Percentiles rank a stretch among this genome's conserved stretches.
These are phyloP conservation scores for Brachyalestes nurse DNA, from an alignment of 2,797 vertebrate species.

Conservation along the genomic window DNA sequence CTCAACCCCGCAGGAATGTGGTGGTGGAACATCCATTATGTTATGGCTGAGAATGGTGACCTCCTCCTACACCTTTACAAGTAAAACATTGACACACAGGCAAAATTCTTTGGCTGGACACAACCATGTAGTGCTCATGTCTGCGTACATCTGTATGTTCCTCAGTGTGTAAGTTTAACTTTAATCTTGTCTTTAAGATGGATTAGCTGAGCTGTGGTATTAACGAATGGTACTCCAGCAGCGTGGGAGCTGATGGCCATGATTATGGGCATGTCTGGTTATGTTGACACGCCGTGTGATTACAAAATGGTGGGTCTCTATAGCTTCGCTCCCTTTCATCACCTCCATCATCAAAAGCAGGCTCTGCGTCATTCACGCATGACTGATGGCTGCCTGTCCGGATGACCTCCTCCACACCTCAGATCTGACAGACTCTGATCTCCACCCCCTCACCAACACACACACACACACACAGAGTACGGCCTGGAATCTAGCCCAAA, in stretches of 20 bases:
- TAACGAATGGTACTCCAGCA: conserved; percentile 39
- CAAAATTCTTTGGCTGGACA: not conserved
- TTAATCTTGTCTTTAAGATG: conserved; percentile 32
- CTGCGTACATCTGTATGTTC: not conserved
- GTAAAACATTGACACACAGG: not conserved
- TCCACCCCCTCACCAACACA: conserved; percentile 3
- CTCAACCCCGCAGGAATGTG: conserved; percentile 93
- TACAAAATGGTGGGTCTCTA: conserved; percentile 81
- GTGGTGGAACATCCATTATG: conserved; percentile 93
- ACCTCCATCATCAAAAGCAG: conserved; percentile 81
- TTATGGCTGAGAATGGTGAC: conserved; percentile 27
- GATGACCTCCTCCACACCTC: conserved; percentile 57
- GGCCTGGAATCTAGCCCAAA: conserved; percentile 40
- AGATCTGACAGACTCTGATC: conserved; percentile 48
- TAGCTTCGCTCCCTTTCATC: conserved; percentile 89
- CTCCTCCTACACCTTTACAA: not conserved
- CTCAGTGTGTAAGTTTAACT: not conserved
- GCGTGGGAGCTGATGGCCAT: conserved; percentile 77
- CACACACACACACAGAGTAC: conserved; percentile 26
- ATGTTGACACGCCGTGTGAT: conserved; percentile 73
- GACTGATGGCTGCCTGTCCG: conserved; percentile 85
- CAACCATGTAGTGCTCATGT: conserved; percentile 1
- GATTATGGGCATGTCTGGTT: conserved; percentile 79
- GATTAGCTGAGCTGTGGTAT: conserved; percentile 10
- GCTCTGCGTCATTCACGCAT: conserved; percentile 62